Conservation (phyloP, 2,797 vertebrate species). For the Chiroxiphia lanceolata region DNA sequence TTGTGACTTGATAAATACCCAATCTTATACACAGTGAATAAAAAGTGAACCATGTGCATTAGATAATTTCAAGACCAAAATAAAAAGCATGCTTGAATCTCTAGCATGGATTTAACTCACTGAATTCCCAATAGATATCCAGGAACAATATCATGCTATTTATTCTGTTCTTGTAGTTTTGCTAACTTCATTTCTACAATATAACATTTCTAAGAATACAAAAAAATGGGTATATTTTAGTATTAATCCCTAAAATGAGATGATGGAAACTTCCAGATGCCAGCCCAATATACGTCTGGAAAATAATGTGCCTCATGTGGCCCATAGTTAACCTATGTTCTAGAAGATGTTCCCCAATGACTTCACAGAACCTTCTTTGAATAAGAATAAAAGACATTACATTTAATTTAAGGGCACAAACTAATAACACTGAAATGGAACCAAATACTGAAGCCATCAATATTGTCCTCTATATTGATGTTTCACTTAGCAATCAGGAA, state of each 20-base stretch:
- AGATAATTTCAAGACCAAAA: not conserved
- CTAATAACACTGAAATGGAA: not conserved
- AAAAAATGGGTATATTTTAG: not conserved
- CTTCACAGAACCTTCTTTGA: not conserved
- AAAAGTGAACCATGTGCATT: not conserved
- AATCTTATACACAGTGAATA: not conserved
- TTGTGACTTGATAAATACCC: not conserved
- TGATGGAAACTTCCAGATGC: not conserved
- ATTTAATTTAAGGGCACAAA: not conserved
- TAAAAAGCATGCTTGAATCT: not conserved
- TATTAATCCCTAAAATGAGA: not conserved
- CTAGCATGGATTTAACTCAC: not conserved
- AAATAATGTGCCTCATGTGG: not conserved
- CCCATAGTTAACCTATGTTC: not conserved
- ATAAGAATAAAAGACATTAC: not conserved
- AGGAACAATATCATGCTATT: not conserved
- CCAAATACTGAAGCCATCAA: not conserved
- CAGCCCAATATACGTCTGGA: not conserved
- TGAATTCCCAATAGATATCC: not conserved
- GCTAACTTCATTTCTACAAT: not conserved
- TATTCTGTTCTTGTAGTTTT: not conserved
- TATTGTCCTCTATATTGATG: not conserved
- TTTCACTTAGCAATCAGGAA: not conserved
- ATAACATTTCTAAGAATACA: not conserved
- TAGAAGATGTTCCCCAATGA: not conserved